Conservation (phyloP, 92 coral and sea anemone species). For the Heliopora coerulea region DNA sequence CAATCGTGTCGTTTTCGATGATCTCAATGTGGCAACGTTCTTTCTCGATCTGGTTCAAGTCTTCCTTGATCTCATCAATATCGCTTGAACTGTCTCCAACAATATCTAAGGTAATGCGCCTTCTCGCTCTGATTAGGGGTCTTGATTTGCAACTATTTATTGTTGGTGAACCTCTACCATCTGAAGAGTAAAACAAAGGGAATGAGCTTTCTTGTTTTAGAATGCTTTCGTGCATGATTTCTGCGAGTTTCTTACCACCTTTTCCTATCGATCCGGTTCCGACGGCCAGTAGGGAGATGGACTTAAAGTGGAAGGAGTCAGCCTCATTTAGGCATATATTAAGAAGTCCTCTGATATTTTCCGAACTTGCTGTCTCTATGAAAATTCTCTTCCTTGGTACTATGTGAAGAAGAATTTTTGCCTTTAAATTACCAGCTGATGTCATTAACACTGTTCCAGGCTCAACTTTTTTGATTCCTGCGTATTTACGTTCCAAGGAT, state of each 20-base stretch:
- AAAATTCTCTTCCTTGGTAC: background rate
- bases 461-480: background rate
- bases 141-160: too few species aligned
- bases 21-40: conserved; percentile 7
- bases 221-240: conserved; percentile 10
- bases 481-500: conserved; percentile 1
- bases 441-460: conserved; percentile 28
- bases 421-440: conserved; percentile 23
- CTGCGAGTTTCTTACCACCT: conserved; percentile 30
- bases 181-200: too few species aligned
- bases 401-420: conserved; percentile 4
- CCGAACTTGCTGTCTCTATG: background rate
- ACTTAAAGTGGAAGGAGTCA: conserved; percentile 10
- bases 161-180: too few species aligned
- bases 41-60: background rate
- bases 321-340: conserved; percentile 24
- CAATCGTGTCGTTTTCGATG: conserved; percentile 4
- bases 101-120: conserved; percentile 17
- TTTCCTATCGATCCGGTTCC: conserved; percentile 33
- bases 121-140: background rate
- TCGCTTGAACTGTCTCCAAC: conserved; percentile 15
- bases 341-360: background rate
- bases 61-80: conserved; percentile 27
- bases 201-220: too few species aligned
- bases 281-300: conserved; percentile 42